Conservation (phyloP, 2,113 vertebrate genomes). For the Carlito syrichta region DNA sequence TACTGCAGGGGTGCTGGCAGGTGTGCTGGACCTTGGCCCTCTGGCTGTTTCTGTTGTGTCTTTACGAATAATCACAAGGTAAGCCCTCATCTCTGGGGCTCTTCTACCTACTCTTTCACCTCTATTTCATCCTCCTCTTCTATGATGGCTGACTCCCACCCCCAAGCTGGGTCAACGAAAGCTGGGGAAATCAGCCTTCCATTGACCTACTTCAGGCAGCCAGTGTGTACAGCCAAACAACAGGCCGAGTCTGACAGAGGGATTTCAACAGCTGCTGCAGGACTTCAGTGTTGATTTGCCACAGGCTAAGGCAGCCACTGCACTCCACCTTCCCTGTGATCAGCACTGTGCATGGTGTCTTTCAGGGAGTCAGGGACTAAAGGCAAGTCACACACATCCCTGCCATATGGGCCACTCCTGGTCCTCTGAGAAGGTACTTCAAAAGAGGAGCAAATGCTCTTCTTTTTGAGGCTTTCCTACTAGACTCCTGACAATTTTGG, state of each 20-base stretch:
- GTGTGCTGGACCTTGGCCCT: too few species aligned
- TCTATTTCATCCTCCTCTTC: too few species aligned
- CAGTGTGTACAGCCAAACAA: too few species aligned
- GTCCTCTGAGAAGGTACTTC: neutral
- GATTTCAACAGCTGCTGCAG: neutral
- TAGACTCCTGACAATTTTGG: neutral
- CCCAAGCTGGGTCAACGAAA: neutral
- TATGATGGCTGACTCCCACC: neutral
- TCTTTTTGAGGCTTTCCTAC: neutral
- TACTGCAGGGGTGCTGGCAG: too few species aligned
- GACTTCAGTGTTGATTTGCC: neutral
- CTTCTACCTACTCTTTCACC: too few species aligned
- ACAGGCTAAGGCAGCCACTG: neutral
- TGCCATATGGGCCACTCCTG: neutral
- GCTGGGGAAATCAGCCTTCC: neutral
- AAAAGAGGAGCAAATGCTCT: neutral
- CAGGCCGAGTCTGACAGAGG: neutral
- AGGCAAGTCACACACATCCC: neutral
- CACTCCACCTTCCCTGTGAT: neutral
- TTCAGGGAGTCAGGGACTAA: too few species aligned
- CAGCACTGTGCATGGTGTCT: neutral
- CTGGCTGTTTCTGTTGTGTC: too few species aligned
- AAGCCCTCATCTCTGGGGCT: too few species aligned
- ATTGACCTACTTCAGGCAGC: neutral
- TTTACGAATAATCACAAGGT: too few species aligned